Percentiles rank a stretch among this genome's conserved stretches.
phyloP scores from a whole-genome alignment of 2,888 invertebrate species.

The Pammene fasciana region DNA sequence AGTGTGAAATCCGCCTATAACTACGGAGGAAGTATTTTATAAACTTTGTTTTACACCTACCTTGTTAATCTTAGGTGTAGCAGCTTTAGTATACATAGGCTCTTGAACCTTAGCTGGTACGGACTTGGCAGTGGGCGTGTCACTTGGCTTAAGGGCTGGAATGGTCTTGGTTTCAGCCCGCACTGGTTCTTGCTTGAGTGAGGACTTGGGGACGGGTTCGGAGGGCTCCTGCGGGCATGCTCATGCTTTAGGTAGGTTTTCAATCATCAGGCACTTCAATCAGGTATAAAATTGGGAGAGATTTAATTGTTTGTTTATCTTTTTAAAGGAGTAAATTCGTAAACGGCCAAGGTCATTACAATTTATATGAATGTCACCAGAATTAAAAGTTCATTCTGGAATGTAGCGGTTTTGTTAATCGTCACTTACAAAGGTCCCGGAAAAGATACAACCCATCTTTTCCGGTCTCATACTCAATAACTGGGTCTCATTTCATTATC shows the following conservation, averaged over 20 bases:
- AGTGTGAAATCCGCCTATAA: too few species aligned
- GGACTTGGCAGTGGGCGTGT: slow-evolving; percentile 65
- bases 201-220: slow-evolving; percentile 60
- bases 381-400: too few species aligned
- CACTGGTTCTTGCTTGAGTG: slow-evolving; percentile 61
- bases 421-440: too few species aligned
- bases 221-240: slow-evolving; percentile 58
- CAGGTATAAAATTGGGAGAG: not conserved
- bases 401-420: too few species aligned
- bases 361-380: too few species aligned
- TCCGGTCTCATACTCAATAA: too few species aligned
- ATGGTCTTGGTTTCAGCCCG: slow-evolving; percentile 72
- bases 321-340: too few species aligned
- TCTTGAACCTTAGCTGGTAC: slow-evolving; percentile 73
- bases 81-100: slow-evolving; percentile 73
- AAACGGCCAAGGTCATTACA: too few species aligned
- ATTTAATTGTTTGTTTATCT: too few species aligned
- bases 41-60: slow-evolving; percentile 46
- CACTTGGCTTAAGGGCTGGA: slow-evolving; percentile 65
- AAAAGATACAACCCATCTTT: too few species aligned
- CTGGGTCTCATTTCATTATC: too few species aligned
- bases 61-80: slow-evolving; percentile 68
- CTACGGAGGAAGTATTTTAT: too few species aligned
- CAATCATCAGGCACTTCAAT: not conserved
- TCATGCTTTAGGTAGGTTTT: slow-evolving; percentile 27